Percentiles rank a stretch among this genome's conserved stretches.
Evolutionary conservation across 2,113 vertebrate genomes (phyloP).

Genomic region (Phodopus roborovskii): DNA sequence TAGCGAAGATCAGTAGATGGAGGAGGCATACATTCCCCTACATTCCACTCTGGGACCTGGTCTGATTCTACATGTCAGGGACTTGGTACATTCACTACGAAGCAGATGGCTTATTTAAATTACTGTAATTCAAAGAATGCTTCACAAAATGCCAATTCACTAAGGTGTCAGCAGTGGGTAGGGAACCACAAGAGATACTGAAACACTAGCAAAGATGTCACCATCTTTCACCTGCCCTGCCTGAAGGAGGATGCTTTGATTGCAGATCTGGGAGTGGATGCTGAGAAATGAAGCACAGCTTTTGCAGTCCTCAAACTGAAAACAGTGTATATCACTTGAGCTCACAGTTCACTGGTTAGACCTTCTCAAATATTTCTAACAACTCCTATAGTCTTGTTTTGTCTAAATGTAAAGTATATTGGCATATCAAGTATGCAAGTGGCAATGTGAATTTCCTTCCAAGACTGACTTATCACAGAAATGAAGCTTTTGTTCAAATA

Average conservation of each 20-base stretch:
- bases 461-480: constrained; percentile 29
- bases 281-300: not conserved
- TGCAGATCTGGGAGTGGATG: not conserved
- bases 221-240: not conserved
- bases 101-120: constrained; percentile 23
- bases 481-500: constrained; percentile 36
- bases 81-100: not conserved
- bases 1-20: not conserved
- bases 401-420: not conserved
- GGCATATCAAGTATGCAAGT: not conserved
- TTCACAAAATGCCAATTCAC: not conserved
- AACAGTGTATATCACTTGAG: not conserved
- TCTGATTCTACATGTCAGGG: constrained; percentile 17
- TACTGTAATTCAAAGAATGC: constrained; percentile 5
- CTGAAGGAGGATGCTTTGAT: not conserved
- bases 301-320: not conserved
- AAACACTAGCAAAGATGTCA: not conserved
- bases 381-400: not conserved
- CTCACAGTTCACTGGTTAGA: not conserved
- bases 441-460: not conserved
- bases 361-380: not conserved
- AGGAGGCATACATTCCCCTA: not conserved
- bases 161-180: not conserved
- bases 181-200: not conserved
- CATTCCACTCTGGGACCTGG: not conserved